Percentiles rank a stretch among this genome's conserved stretches.
Evolutionary conservation across 1,140 invertebrate genomes (phyloP).

Genomic region (Microplitis demolitor): DNA sequence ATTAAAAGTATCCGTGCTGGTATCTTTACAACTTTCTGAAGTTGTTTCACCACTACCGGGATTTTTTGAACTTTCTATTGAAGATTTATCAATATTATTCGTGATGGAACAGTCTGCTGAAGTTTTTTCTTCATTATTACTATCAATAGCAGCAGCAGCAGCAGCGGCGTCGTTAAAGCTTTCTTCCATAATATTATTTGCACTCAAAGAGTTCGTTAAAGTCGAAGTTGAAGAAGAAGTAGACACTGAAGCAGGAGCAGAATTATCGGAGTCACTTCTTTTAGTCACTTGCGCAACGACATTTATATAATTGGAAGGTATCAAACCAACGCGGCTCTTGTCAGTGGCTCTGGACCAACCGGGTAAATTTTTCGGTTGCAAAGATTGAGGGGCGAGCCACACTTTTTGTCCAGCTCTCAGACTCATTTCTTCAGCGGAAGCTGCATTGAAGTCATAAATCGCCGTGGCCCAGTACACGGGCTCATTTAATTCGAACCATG

Average conservation of each 20-base stretch:
- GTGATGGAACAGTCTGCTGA: no score
- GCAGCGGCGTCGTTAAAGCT: background rate
- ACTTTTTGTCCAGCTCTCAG: slow-evolving; percentile 79
- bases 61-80: no score
- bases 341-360: slow-evolving; percentile 81
- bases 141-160: background rate
- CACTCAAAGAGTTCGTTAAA: no score
- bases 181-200: background rate
- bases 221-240: no score
- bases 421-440: slow-evolving; percentile 76
- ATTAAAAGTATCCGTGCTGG: no score
- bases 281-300: slow-evolving; percentile 50
- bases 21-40: no score
- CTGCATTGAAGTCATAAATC: slow-evolving; percentile 77
- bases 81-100: no score
- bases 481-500: slow-evolving; percentile 67
- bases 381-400: slow-evolving; percentile 79
- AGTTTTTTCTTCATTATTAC: no score
- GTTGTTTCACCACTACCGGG: no score
- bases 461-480: slow-evolving; percentile 74
- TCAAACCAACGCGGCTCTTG: slow-evolving; percentile 71
- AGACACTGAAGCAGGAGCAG: background rate
- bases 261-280: slow-evolving; percentile 36
- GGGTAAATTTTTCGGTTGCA: slow-evolving; percentile 74
- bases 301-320: slow-evolving; percentile 81